Conservation (phyloP, 2,797 vertebrate species). For the Crenuchus spilurus region DNA sequence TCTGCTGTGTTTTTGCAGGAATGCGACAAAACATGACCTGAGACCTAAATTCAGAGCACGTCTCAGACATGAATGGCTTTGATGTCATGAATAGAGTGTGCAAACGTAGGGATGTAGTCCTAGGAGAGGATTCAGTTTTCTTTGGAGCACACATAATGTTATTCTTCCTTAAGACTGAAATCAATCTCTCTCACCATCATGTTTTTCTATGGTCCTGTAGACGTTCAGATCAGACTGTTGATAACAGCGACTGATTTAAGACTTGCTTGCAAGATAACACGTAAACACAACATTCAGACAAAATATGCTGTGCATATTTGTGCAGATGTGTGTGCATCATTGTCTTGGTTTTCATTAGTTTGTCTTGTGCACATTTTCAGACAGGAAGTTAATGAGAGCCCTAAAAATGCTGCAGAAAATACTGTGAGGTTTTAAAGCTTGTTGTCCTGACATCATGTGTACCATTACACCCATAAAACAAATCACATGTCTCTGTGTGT, state of each 20-base stretch:
- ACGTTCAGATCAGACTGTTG: conserved; percentile 4
- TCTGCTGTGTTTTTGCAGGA: conserved; percentile 8
- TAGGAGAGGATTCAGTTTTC: conserved; percentile 8
- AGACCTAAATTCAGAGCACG: conserved; percentile 5
- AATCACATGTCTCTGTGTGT: conserved; percentile 24
- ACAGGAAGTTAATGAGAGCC: background rate
- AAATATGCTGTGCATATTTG: background rate
- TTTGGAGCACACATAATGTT: conserved; percentile 5
- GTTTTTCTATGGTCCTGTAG: conserved; percentile 13
- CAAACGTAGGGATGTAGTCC: background rate
- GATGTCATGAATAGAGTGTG: conserved; percentile 8
- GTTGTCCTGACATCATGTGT: no score
- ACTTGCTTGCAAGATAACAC: conserved; percentile 8
- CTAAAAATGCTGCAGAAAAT: background rate
- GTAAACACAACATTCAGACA: background rate
- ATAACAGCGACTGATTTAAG: background rate
- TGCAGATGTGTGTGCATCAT: no score
- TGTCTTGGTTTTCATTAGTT: background rate
- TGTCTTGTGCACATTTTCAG: background rate
- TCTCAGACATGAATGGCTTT: background rate
- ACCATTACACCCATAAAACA: background rate
- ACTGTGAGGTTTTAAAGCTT: no score
- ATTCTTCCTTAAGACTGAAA: conserved; percentile 26
- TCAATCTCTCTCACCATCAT: conserved; percentile 23
- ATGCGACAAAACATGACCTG: conserved; percentile 27